phyloP scores from a whole-genome alignment of 2,888 invertebrate species.

The Morpho deidamia region DNA sequence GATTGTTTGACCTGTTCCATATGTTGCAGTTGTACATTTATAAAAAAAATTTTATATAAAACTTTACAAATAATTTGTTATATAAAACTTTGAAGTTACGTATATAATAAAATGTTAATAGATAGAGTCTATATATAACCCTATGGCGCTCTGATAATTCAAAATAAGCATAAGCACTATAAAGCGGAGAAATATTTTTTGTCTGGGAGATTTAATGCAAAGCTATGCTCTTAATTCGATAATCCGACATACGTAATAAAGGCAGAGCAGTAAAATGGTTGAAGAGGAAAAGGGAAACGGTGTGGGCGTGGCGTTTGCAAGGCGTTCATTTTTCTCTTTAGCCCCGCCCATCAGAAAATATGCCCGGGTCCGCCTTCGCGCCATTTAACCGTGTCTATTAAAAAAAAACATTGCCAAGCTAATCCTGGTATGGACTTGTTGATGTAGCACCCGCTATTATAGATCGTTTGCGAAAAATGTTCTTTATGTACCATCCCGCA shows the following conservation, averaged over 20 bases:
- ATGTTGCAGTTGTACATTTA: too few relatives aligned
- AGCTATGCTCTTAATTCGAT: constrained; percentile 23
- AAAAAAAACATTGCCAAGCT: constrained; percentile 17
- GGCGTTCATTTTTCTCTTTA: constrained; percentile 67
- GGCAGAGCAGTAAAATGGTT: constrained; percentile 44
- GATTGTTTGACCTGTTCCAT: too few relatives aligned
- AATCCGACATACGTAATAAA: constrained; percentile 38
- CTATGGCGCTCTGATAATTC: too few relatives aligned
- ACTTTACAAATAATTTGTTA: too few relatives aligned
- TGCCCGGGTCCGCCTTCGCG: constrained; percentile 51
- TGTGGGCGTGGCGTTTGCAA: constrained; percentile 61
- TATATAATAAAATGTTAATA: too few relatives aligned
- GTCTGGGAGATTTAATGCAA: constrained; percentile 15
- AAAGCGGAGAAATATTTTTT: constrained; percentile 1
- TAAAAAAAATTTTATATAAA: too few relatives aligned
- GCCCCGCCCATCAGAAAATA: constrained; percentile 68
- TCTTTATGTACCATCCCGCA: too few relatives aligned
- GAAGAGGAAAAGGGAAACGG: constrained; percentile 38
- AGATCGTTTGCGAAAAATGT: not conserved
- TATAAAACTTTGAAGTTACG: too few relatives aligned
- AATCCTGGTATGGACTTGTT: constrained; percentile 4
- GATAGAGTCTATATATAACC: too few relatives aligned
- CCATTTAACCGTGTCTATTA: constrained; percentile 42
- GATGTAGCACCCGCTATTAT: not conserved
- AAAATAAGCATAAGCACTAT: not conserved